Evolutionary conservation across 2,888 invertebrate genomes (phyloP), one percentile per base, ranked within the genome.

Genomic region (Cantharis rustica): DNA sequence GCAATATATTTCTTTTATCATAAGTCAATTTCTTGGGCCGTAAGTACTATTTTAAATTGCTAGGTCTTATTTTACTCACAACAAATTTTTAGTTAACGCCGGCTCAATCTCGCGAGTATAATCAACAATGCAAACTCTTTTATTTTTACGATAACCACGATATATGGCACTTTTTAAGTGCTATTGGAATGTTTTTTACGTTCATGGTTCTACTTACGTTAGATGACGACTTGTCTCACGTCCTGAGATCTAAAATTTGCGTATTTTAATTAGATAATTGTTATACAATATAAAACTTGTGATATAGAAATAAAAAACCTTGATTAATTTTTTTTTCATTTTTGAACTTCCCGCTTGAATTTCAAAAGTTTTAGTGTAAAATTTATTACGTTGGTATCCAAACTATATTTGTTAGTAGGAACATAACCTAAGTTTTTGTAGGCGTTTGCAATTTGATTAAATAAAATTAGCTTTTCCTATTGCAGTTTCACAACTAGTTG

Each of bases 121-220:
- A 96, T 89, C 90, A 90, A 73, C 91, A 90, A 16, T 96, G 96
- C 84, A 86, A 91, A 0, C 84, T 95, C 9, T 88, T 95, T 16
- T 89, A 91, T 68, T 94, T 96, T 86, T 95, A 94, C 86, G 96
- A 96, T 87, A 90, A 90, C 31, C 96, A 96, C 87, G 96, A 96
- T 86, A 90, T 95, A 69, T 96, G 96, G 96, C 95, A 96, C 87
- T 91, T 93, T 81, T 87, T 95, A 61, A 95, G 95, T 10, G 94
- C 95, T 0, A 90, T 92, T 61, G 94, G 94, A 66, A 91, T 96
- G 91, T 96, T 95, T 86, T 92, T 95, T 81, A 94, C 94, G n/a
- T 95, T 96, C 86, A 93, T 95, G 92, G 92, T 94, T 75, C 87
- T 96, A 75, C 89, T 96, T 10, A 93, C 95, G 0, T 87, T 96